Evolutionary conservation across 2,888 invertebrate species (phyloP).

Genomic region (Frankliniella intonsa): DNA sequence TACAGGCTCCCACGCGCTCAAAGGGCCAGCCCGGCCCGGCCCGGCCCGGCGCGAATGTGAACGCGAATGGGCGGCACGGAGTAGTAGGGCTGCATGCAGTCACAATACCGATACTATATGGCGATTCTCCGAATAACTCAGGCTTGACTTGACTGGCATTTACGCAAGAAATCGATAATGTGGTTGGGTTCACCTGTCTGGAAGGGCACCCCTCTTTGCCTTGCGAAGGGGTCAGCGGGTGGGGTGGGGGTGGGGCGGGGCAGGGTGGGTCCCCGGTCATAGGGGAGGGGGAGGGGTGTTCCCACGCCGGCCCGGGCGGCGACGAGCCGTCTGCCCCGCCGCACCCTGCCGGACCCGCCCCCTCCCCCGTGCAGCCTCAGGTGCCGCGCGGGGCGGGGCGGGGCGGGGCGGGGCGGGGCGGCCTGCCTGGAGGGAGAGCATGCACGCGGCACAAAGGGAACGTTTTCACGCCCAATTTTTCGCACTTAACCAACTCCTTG

Average conservation of each 20-base stretch:
- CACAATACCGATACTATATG: no score
- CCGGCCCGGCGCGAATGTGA: no score
- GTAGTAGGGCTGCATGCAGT: no score
- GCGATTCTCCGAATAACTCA: background rate
- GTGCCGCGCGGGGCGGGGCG: background rate
- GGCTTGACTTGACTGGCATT: background rate
- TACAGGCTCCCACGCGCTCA: no score
- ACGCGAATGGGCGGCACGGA: no score
- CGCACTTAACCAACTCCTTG: background rate
- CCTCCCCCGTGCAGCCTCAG: background rate
- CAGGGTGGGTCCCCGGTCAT: no score
- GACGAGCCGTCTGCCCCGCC: background rate
- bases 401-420: background rate
- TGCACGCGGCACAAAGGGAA: background rate
- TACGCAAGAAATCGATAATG: background rate
- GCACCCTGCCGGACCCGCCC: background rate
- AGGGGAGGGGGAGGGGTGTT: background rate
- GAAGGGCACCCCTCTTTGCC: background rate
- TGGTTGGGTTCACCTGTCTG: conserved; percentile 3
- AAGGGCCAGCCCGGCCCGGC: no score
- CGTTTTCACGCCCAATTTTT: conserved; percentile 22
- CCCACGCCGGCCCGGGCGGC: background rate
- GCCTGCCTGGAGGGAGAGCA: background rate
- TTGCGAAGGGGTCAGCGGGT: no score
- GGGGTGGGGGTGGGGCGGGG: background rate